These are phyloP conservation scores for Callionymus lyra DNA, from an alignment of 2,113 vertebrate genomes.

Conservation along the genomic window DNA sequence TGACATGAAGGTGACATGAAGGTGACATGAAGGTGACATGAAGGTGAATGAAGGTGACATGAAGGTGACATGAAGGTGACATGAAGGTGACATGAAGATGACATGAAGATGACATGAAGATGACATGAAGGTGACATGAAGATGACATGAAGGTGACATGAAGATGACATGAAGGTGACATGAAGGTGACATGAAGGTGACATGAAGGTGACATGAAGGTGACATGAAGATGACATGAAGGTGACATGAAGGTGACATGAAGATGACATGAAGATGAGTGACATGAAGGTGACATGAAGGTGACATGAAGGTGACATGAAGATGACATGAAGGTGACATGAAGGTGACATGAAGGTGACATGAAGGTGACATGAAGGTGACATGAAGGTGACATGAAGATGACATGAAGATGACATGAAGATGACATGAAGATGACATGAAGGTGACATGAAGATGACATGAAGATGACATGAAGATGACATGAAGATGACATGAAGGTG, in stretches of 20 bases:
- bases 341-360: neutral
- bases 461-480: neutral
- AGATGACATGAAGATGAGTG: conserved; percentile 48
- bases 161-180: neutral
- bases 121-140: neutral
- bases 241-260: conserved; percentile 1
- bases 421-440: neutral
- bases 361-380: neutral
- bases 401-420: too few relatives aligned
- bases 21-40: conserved; percentile 1
- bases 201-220: neutral
- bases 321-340: neutral
- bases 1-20: neutral
- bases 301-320: neutral
- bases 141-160: neutral
- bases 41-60: neutral
- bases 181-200: neutral
- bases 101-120: neutral
- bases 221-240: too few relatives aligned
- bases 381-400: too few relatives aligned
- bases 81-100: too few relatives aligned
- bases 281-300: neutral
- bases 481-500: neutral
- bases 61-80: neutral
- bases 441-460: neutral